Evolutionary conservation across 2,113 vertebrate species (phyloP).

Genomic region (Lepisosteus osseus): DNA sequence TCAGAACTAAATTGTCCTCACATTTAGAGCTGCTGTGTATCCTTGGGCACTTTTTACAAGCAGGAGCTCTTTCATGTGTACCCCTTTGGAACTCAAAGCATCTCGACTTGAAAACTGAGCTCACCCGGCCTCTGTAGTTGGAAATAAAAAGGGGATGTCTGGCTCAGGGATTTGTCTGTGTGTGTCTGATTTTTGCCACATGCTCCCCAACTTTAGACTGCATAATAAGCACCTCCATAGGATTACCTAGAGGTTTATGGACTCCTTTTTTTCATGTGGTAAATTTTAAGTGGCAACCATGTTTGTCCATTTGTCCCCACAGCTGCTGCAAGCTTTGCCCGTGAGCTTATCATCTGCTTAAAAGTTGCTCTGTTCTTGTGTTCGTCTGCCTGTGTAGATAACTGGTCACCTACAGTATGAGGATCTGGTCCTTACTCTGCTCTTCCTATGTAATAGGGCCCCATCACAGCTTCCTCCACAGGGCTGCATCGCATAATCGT

Average conservation of each 20-base stretch:
- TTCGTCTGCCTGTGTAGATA: slow-evolving; percentile 73
- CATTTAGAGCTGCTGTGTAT: slow-evolving; percentile 67
- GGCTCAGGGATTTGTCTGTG: background rate
- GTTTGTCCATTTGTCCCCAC: slow-evolving; percentile 56
- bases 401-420: slow-evolving; percentile 60
- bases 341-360: slow-evolving; percentile 73
- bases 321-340: slow-evolving; percentile 59
- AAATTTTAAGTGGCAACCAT: slow-evolving; percentile 66
- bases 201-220: slow-evolving; percentile 38
- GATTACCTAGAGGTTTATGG: slow-evolving; percentile 58
- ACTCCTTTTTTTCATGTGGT: slow-evolving; percentile 30
- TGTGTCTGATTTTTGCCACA: slow-evolving; percentile 54
- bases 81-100: slow-evolving; percentile 73
- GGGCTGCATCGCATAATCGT: slow-evolving; percentile 60
- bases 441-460: slow-evolving; percentile 49
- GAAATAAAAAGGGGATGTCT: slow-evolving; percentile 28
- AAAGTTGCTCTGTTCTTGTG: slow-evolving; percentile 65
- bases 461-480: slow-evolving; percentile 47
- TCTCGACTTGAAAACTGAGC: slow-evolving; percentile 71
- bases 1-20: slow-evolving; percentile 76
- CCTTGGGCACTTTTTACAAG: slow-evolving; percentile 70
- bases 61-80: slow-evolving; percentile 69
- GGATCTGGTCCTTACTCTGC: slow-evolving; percentile 51
- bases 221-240: slow-evolving; percentile 53
- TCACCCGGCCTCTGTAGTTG: slow-evolving; percentile 57